A percentile compares a stretch with the other conserved stretches of the same genome.
Evolutionary conservation across 2,797 vertebrate species (phyloP).

Genomic region (Telmatherina bonti): DNA sequence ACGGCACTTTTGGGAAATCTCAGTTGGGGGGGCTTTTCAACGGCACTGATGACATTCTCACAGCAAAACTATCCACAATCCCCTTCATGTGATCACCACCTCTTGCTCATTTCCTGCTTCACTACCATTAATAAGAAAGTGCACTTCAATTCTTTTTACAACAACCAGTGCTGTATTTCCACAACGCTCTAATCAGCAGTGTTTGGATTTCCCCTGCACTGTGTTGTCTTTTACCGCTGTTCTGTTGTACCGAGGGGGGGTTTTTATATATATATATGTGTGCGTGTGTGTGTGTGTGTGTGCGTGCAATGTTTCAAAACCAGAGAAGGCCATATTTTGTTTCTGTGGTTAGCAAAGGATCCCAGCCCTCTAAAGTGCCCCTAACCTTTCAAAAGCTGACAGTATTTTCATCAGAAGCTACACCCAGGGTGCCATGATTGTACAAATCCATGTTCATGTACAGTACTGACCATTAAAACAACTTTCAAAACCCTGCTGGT

Average conservation of each 20-base stretch:
- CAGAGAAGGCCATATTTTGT: constrained; percentile 73
- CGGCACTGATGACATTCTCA: constrained; percentile 34
- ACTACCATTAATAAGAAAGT: constrained; percentile 76
- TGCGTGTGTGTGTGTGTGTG: background rate
- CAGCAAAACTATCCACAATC: constrained; percentile 33
- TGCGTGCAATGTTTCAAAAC: constrained; percentile 60
- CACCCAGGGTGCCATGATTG: constrained; percentile 81
- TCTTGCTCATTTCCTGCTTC: constrained; percentile 75
- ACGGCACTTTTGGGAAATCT: constrained; percentile 63
- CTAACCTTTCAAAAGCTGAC: constrained; percentile 68
- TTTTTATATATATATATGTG: background rate
- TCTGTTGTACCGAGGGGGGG: constrained; percentile 52
- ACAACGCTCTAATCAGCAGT: constrained; percentile 74
- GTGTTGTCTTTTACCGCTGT: constrained; percentile 73
- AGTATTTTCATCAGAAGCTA: constrained; percentile 70
- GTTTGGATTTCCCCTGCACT: constrained; percentile 73
- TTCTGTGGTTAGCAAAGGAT: constrained; percentile 85
- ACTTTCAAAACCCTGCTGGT: constrained; percentile 94
- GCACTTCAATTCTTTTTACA: constrained; percentile 71
- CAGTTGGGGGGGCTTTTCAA: constrained; percentile 20
- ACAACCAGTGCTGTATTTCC: constrained; percentile 62
- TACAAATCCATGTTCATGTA: constrained; percentile 88
- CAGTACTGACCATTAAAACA: constrained; percentile 92
- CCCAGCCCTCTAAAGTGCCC: constrained; percentile 70
- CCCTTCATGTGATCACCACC: constrained; percentile 58